phyloP scores from a whole-genome alignment of 1,140 invertebrate species.

The Pseudomyrmex flavicornis region DNA sequence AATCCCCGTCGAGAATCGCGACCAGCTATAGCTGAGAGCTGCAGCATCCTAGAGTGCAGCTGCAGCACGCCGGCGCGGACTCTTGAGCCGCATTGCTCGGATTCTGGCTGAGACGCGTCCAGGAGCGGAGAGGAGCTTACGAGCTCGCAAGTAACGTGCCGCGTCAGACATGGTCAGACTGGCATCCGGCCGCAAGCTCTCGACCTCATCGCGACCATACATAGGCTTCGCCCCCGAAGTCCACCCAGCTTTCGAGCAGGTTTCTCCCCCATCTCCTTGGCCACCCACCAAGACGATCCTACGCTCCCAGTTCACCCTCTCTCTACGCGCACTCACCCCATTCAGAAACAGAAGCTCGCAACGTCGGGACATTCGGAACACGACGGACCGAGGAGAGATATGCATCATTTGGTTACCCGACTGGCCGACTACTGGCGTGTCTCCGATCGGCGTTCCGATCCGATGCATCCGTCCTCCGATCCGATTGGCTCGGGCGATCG shows the following conservation, averaged over 20 bases:
- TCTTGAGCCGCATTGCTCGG: constrained; percentile 80
- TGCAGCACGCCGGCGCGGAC: constrained; percentile 71
- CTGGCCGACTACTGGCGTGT: constrained; percentile 68
- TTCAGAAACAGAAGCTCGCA: constrained; percentile 50
- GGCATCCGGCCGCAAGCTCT: constrained; percentile 83
- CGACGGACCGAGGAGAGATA: constrained; percentile 81
- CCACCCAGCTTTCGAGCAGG: constrained; percentile 67
- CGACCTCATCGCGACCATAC: constrained; percentile 83
- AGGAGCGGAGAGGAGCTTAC: constrained; percentile 71
- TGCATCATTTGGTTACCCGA: constrained; percentile 81
- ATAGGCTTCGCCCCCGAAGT: constrained; percentile 42
- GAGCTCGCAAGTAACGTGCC: constrained; percentile 76
- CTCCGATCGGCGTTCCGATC: constrained; percentile 66
- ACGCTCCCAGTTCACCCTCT: constrained; percentile 58
- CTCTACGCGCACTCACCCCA: constrained; percentile 44
- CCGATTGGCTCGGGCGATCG: constrained; percentile 67
- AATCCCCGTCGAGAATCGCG: constrained; percentile 32
- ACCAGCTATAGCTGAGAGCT: constrained; percentile 18
- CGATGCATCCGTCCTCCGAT: constrained; percentile 69
- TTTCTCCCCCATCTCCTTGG: constrained; percentile 11
- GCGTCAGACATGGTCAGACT: constrained; percentile 80
- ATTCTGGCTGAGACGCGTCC: constrained; percentile 77
- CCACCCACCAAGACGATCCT: constrained; percentile 25
- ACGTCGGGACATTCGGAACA: constrained; percentile 81
- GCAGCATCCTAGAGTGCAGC: constrained; percentile 61